Evolutionary conservation across 2,888 invertebrate species (phyloP).

Genomic region (Tuberolachnus salignus): DNA sequence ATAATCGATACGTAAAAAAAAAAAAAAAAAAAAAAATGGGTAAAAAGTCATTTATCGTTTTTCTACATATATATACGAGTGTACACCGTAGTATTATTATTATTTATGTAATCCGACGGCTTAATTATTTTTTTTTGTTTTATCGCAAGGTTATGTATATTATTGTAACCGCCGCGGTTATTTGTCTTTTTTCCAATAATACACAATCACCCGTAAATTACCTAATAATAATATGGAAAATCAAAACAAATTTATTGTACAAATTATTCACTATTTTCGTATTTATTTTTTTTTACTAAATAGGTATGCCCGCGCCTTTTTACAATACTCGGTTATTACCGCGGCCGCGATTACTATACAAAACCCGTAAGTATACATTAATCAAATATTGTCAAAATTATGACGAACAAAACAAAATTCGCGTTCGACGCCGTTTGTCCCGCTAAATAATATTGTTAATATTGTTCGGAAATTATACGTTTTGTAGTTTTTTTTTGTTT

Average conservation of each 20-base stretch:
- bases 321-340: not conserved
- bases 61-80: not conserved
- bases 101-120: not conserved
- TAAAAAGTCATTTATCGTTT: no score
- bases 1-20: no score
- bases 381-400: not conserved
- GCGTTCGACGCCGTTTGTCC: no score
- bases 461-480: no score
- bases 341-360: no score
- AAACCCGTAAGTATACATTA: not conserved
- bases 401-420: no score
- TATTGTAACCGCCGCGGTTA: not conserved
- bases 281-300: not conserved
- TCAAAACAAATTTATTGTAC: not conserved
- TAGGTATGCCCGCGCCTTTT: not conserved
- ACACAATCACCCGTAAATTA: not conserved
- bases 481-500: no score
- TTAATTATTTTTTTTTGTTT: not conserved
- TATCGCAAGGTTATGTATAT: constrained; percentile 5
- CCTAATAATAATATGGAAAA: not conserved
- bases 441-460: no score
- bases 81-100: not conserved
- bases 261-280: not conserved
- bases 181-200: not conserved
- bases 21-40: not conserved